Percentiles rank a stretch among this genome's conserved stretches.
Evolutionary conservation across 2,797 vertebrate genomes (phyloP).

Genomic region (Enteromius thamalakanensis): DNA sequence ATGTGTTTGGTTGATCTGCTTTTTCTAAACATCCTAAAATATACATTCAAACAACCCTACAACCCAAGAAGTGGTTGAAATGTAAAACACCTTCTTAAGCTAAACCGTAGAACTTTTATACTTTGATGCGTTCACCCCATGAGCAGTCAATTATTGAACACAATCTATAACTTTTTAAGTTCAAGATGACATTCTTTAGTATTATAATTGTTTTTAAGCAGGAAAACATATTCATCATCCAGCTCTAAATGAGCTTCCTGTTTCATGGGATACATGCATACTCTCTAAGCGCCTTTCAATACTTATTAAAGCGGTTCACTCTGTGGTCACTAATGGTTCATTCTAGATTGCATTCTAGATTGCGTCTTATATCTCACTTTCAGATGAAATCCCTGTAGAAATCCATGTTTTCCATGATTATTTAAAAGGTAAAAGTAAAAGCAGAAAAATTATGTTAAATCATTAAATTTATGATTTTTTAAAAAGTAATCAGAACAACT

Average conservation of each 20-base stretch:
- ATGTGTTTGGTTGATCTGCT: not conserved
- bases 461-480: no score
- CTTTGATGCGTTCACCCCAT: not conserved
- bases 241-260: not conserved
- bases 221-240: slow-evolving; percentile 3
- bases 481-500: no score
- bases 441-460: no score
- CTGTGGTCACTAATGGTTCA: not conserved
- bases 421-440: not conserved
- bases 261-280: not conserved
- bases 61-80: not conserved
- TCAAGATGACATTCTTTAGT: not conserved
- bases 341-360: no score
- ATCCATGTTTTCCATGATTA: not conserved
- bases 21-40: not conserved
- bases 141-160: not conserved
- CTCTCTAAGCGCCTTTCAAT: not conserved
- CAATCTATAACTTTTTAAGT: not conserved
- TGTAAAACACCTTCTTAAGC: not conserved
- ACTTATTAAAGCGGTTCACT: not conserved
- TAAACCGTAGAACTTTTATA: not conserved
- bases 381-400: not conserved
- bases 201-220: not conserved
- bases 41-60: not conserved
- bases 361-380: no score